A percentile compares a stretch with the other conserved stretches of the same genome.
Conservation (phyloP, 1,140 invertebrate genomes). For the Oppia nitens region DNA sequence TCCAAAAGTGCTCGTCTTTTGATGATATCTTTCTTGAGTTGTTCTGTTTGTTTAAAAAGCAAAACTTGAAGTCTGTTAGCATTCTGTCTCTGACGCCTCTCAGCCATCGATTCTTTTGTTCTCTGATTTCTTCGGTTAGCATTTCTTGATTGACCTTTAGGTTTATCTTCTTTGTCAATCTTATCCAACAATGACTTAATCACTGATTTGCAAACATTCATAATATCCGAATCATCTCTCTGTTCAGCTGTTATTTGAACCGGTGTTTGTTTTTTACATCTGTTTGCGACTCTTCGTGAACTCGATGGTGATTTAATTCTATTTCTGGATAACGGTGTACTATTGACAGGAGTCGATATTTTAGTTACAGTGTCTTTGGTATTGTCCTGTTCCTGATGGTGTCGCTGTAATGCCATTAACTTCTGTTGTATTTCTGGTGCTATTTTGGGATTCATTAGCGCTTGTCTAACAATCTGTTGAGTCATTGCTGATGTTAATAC, state of each 20-base stretch:
- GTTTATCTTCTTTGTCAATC: slow-evolving; percentile 29
- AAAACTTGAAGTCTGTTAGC: slow-evolving; percentile 26
- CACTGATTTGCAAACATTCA: slow-evolving; percentile 26
- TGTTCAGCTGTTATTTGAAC: background rate
- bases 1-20: slow-evolving; percentile 74
- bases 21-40: slow-evolving; percentile 80
- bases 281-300: background rate
- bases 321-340: background rate
- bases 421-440: slow-evolving; percentile 87
- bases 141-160: background rate
- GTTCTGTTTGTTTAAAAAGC: slow-evolving; percentile 67
- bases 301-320: background rate
- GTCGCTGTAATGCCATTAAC: slow-evolving; percentile 63
- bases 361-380: background rate
- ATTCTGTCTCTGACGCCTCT: slow-evolving; percentile 23
- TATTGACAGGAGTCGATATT: background rate
- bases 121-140: slow-evolving; percentile 24
- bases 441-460: slow-evolving; percentile 41
- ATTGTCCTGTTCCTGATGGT: slow-evolving; percentile 40
- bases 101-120: slow-evolving; percentile 23
- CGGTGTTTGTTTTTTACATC: background rate
- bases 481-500: slow-evolving; percentile 70
- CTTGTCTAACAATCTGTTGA: slow-evolving; percentile 46
- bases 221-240: slow-evolving; percentile 18
- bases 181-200: slow-evolving; percentile 30